A percentile compares a stretch with the other conserved stretches of the same genome.
Evolutionary conservation across 2,888 invertebrate genomes (phyloP).

Genomic region (Dioctria linearis): DNA sequence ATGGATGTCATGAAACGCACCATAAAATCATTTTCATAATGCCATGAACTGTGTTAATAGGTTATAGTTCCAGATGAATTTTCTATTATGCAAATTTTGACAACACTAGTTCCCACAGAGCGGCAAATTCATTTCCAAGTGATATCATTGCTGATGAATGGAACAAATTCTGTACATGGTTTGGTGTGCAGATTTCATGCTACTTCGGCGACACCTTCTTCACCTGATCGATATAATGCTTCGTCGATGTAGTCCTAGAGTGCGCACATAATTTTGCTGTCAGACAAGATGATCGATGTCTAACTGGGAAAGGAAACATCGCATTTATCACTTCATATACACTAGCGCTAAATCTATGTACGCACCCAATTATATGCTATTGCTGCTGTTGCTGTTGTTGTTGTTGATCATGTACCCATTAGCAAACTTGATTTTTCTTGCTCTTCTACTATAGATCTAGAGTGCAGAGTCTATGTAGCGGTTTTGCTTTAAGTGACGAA

Average conservation of each 20-base stretch:
- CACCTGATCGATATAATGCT: conserved; percentile 14
- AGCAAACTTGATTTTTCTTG: conserved; percentile 25
- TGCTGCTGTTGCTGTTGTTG: conserved; percentile 1
- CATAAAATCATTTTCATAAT: no score
- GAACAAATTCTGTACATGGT: no score
- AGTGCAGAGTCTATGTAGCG: neutral
- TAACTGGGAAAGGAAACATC: conserved; percentile 43
- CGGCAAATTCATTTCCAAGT: no score
- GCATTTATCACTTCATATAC: conserved; percentile 32
- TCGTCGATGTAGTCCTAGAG: conserved; percentile 30
- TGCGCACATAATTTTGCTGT: conserved; percentile 35
- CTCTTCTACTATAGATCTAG: neutral
- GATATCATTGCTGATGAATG: no score
- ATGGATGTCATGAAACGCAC: no score
- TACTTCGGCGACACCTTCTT: neutral
- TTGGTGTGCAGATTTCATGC: neutral
- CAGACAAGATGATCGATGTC: conserved; percentile 40
- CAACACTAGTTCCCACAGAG: no score
- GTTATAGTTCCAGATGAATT: no score
- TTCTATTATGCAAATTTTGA: no score
- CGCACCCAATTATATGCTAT: conserved; percentile 13
- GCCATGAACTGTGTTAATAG: no score
- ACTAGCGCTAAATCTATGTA: neutral
- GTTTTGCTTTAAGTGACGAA: conserved; percentile 1
- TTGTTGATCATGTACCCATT: conserved; percentile 30